phyloP scores from a whole-genome alignment of 2,888 invertebrate genomes.

The Nasonovia ribisnigri region DNA sequence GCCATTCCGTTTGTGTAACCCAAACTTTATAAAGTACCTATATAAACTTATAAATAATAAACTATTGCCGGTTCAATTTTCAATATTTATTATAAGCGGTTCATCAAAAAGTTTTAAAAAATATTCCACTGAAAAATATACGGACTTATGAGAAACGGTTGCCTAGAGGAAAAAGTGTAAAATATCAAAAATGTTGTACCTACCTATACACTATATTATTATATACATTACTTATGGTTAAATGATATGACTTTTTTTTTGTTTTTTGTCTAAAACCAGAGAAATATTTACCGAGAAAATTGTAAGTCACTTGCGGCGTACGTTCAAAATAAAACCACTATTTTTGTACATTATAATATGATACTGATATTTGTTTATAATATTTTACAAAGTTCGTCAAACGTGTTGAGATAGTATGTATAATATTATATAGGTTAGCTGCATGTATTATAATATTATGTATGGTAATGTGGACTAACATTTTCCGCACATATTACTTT shows the following conservation, averaged over 20 bases:
- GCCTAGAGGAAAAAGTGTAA: not conserved
- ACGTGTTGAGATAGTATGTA: not conserved
- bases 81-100: constrained; percentile 9
- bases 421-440: not conserved
- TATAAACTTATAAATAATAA: constrained; percentile 12
- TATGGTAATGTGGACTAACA: constrained; percentile 26
- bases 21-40: not conserved
- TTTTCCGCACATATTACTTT: constrained; percentile 35
- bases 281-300: not conserved
- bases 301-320: not conserved
- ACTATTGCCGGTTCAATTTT: constrained; percentile 6
- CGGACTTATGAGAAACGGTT: not conserved
- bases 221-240: not conserved
- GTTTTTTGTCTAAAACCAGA: not conserved
- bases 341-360: not conserved
- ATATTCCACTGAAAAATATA: not conserved
- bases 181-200: not conserved
- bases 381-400: constrained; percentile 1
- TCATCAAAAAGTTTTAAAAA: not conserved
- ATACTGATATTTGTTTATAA: not conserved
- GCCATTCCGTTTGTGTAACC: not conserved
- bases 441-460: not conserved
- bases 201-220: not conserved
- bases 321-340: not conserved
- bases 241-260: not conserved